phyloP scores from a whole-genome alignment of 1,140 invertebrate genomes.

The Drosophila chauvacae region DNA sequence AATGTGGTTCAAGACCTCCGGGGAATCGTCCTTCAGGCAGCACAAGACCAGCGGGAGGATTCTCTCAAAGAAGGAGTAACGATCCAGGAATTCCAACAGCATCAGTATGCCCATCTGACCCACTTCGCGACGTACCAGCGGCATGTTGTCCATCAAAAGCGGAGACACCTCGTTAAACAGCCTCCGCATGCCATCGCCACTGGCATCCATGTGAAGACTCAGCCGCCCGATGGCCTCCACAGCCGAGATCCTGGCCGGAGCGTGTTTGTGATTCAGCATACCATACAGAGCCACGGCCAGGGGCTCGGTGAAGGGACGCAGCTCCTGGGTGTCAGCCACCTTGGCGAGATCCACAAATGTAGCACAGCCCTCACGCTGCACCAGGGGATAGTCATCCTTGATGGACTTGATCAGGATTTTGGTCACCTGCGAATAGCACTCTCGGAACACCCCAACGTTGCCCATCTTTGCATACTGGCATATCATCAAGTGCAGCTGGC shows the following conservation, averaged over 20 bases:
- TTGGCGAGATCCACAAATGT: conserved; percentile 88
- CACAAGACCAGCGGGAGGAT: conserved; percentile 91
- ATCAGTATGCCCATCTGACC: conserved; percentile 88
- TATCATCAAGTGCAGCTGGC: conserved; percentile 88
- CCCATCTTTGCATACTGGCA: conserved; percentile 86
- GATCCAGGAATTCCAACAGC: conserved; percentile 89
- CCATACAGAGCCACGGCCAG: conserved; percentile 90
- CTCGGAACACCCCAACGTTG: conserved; percentile 56
- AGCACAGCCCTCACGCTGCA: conserved; percentile 91
- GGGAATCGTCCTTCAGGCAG: conserved; percentile 89
- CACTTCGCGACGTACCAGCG: conserved; percentile 88
- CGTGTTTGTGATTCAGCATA: conserved; percentile 92
- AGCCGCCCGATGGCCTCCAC: conserved; percentile 89
- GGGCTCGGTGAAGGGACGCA: conserved; percentile 90
- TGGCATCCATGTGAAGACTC: conserved; percentile 86
- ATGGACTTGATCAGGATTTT: conserved; percentile 90
- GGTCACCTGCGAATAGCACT: conserved; percentile 89
- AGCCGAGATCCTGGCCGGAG: conserved; percentile 89
- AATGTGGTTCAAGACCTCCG: conserved; percentile 87
- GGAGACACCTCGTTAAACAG: conserved; percentile 76
- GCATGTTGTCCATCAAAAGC: conserved; percentile 89
- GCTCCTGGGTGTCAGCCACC: conserved; percentile 87
- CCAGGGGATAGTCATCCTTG: conserved; percentile 90
- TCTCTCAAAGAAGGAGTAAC: conserved; percentile 92
- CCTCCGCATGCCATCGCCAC: conserved; percentile 85